Evolutionary conservation across 2,113 vertebrate species (phyloP), one percentile per base, ranked within the genome.

Genomic region (Nannobrachium achirus): DNA sequence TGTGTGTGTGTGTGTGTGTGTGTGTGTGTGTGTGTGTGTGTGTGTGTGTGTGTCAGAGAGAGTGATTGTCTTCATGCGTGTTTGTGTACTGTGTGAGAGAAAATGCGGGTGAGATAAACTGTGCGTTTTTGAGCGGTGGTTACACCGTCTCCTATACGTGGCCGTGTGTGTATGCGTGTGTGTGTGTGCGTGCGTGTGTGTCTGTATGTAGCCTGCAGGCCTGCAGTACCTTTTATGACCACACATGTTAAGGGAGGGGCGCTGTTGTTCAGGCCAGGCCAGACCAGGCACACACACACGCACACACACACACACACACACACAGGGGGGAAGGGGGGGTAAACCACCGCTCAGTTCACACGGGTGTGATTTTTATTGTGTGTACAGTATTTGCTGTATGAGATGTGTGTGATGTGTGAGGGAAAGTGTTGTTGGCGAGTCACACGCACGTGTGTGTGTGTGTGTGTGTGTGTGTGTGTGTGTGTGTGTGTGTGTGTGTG

Each of bases 51-150:
- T 68, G n/a, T 51, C 25, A 49, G 19, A 19, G 48, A 20, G 13
- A 2, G 18, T 25, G 33, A 11, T 10, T 38, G 25, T 38, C 19
- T 15, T 1, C 13, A 51, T 56, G 53, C 20, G 55, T 5, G n/a
- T 19, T 18, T 56, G 59, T 63, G 69, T n/a, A n/a, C n/a, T 57
- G 46, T 76, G 58, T 46, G 56, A 41, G 46, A n/a, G n/a, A 13
- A 11, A 49, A 18, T 16, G 16, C 52, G 56, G 20, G 67, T 52
- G 49, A 63, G 19, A n/a, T n/a, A n/a, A n/a, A n/a, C n/a, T 63
- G 51, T n/a, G 40, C 38, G 44, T 20, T 51, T 68, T 16, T 41
- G 50, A 7, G 20, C 38, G 20, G n/a, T n/a, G n/a, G n/a, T n/a
- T n/a, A n/a, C n/a, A n/a, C n/a, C n/a, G n/a, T n/a, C n/a, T n/a